A percentile compares a stretch with the other conserved stretches of the same genome.
Evolutionary conservation across 1,140 invertebrate species (phyloP).

Genomic region (Lasioglossum albipes): DNA sequence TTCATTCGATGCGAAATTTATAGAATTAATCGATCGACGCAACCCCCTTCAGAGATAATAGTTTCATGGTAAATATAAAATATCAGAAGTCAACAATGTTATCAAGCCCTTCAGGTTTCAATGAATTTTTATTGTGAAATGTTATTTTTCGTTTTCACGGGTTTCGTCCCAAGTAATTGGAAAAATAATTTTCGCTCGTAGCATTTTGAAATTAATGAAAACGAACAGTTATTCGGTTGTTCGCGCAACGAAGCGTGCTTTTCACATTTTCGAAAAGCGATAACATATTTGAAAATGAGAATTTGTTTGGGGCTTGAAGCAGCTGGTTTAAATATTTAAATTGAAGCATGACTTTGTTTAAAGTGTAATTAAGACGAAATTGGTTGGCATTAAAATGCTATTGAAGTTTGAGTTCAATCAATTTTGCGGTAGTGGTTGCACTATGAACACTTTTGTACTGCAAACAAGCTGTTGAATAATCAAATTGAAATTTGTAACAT

Average conservation of each 20-base stretch:
- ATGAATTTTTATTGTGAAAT: neutral
- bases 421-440: too few relatives aligned
- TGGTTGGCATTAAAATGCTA: neutral
- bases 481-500: too few relatives aligned
- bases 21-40: too few relatives aligned
- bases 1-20: too few relatives aligned
- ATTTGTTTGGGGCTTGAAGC: neutral
- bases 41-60: neutral
- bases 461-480: too few relatives aligned
- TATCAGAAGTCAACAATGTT: neutral
- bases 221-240: neutral
- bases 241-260: neutral
- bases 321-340: neutral
- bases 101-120: neutral
- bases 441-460: too few relatives aligned
- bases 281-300: neutral
- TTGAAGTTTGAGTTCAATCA: neutral
- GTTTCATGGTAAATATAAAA: neutral
- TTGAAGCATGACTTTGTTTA: too few relatives aligned
- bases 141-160: too few relatives aligned
- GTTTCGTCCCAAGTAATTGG: too few relatives aligned
- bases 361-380: too few relatives aligned
- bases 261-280: neutral
- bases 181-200: too few relatives aligned
- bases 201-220: too few relatives aligned